Evolutionary conservation across 2,888 invertebrate species (phyloP), one percentile per base, ranked within the genome.

Genomic region (Phaedon cochleariae): DNA sequence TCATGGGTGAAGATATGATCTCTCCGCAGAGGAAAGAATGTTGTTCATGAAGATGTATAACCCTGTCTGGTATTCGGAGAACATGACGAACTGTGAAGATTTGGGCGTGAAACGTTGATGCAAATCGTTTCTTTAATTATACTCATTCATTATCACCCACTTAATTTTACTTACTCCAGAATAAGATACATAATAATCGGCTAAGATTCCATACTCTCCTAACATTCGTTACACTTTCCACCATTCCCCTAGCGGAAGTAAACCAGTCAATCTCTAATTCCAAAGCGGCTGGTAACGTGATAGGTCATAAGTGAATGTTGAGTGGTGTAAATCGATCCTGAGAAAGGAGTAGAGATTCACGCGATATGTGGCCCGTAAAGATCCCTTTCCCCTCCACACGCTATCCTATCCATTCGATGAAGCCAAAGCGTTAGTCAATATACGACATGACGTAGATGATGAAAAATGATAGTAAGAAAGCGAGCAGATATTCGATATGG

Each of bases 401-500:
- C 58, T 17, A 63, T 52, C 70, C 64, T 69, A 71, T 68, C 70
- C 71, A 67, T 71, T 59, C 71, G 73, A 74, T 75, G 74, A 75
- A 74, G 68, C 72, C 73, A 62, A 73, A 68, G 70, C 70, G 73
- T 67, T 69, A 77, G 77, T 79, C 79, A 79, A 74, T 73, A 70
- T 68, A 73, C 75, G 76, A 77, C 77, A 76, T 73, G 77, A 72
- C 75, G 73, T 73, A 77, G 78, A 80, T 79, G 80, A 80, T 80
- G 80, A 80, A 80, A 79, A 80, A 80, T 80, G 80, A 80, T 79
- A 78, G 78, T 73, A 75, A 75, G 77, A 76, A 76, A 77, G 77
- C 75, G 73, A 74, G 75, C 76, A 75, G 80, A 80, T 79, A 81
- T 80, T 79, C 80, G 80, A 81, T 81, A 81, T 78, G 76, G 77